Evolutionary conservation across 2,113 vertebrate species (phyloP).

Genomic region (Upupa epops): DNA sequence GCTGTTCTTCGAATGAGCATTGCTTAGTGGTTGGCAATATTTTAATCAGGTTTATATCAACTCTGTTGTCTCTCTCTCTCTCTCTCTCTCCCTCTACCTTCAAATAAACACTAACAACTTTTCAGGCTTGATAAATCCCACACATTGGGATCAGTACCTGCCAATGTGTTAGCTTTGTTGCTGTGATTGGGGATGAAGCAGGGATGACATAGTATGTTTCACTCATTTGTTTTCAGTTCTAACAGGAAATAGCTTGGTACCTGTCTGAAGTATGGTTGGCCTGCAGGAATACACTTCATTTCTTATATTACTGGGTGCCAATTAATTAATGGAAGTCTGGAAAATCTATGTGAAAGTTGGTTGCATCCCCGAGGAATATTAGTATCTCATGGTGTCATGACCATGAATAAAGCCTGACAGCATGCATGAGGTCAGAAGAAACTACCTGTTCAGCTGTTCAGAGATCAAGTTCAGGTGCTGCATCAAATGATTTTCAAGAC

Average conservation of each 20-base stretch:
- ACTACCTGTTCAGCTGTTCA: background rate
- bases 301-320: background rate
- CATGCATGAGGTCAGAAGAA: background rate
- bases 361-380: slow-evolving; percentile 8
- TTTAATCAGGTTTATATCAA: slow-evolving; percentile 52
- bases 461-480: background rate
- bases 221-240: background rate
- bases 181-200: background rate
- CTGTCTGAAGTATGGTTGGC: background rate
- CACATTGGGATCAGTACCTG: slow-evolving; percentile 6
- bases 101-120: slow-evolving; percentile 34
- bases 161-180: slow-evolving; percentile 13
- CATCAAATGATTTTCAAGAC: background rate
- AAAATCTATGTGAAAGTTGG: slow-evolving; percentile 28
- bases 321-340: slow-evolving; percentile 26
- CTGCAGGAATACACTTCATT: slow-evolving; percentile 5
- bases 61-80: slow-evolving; percentile 6
- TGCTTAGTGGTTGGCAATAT: slow-evolving; percentile 55
- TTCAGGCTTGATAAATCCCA: slow-evolving; percentile 35
- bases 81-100: background rate
- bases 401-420: slow-evolving; percentile 38
- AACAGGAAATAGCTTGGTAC: background rate
- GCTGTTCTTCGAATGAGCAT: slow-evolving; percentile 39
- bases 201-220: background rate
- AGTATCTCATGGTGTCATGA: background rate